Evolutionary conservation across 2,113 vertebrate genomes (phyloP).

Genomic region (Platanista minor): DNA sequence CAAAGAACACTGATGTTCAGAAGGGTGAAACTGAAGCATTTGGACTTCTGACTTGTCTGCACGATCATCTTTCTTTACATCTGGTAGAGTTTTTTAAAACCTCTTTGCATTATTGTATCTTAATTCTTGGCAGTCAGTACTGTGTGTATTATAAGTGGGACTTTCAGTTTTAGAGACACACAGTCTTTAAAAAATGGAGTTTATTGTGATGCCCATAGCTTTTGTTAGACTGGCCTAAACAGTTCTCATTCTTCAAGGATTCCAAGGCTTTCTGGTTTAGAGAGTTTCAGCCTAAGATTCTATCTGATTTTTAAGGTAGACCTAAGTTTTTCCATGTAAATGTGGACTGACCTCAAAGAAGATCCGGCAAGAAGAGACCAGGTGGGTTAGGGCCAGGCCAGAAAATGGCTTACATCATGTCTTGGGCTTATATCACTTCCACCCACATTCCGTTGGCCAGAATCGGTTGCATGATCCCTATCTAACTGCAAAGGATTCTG

Average conservation of each 20-base stretch:
- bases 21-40: no score
- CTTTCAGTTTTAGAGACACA: neutral
- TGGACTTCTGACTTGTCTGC: neutral
- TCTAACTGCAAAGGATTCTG: neutral
- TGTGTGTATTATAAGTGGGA: neutral
- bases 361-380: neutral
- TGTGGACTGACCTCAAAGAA: neutral
- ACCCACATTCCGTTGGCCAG: neutral
- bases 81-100: neutral
- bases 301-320: slow-evolving; percentile 17
- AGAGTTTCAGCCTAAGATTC: neutral
- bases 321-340: neutral
- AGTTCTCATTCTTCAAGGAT: neutral
- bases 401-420: neutral
- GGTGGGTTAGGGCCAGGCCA: neutral
- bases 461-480: neutral
- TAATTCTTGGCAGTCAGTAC: neutral
- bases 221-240: neutral
- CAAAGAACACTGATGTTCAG: neutral
- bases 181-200: neutral
- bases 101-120: neutral
- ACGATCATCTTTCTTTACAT: neutral
- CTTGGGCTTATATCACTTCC: neutral
- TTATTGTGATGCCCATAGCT: neutral
- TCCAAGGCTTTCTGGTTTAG: slow-evolving; percentile 16